phyloP scores from a whole-genome alignment of 2,797 vertebrate species.

The Chelidonichthys spinosus region DNA sequence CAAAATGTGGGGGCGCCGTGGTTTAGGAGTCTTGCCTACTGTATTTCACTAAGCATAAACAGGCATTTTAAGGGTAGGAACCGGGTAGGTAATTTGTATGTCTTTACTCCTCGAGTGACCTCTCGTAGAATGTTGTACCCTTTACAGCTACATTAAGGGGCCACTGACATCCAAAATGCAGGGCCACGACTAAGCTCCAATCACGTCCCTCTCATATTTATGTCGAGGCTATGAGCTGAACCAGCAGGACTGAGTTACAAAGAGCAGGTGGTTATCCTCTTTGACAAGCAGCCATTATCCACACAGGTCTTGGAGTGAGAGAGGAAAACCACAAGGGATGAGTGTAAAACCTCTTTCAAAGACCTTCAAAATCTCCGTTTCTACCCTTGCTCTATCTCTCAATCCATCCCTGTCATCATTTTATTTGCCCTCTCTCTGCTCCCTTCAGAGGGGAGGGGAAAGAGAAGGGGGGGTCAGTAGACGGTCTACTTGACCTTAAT shows the following conservation, averaged over 20 bases:
- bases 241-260: conserved; percentile 63
- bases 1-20: conserved; percentile 12
- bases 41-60: conserved; percentile 1
- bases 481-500: conserved; percentile 87
- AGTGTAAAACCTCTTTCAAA: conserved; percentile 83
- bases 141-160: conserved; percentile 41
- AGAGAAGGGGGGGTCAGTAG: conserved; percentile 46
- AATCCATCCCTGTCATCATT: conserved; percentile 73
- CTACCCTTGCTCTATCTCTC: conserved; percentile 60
- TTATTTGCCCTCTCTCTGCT: conserved; percentile 66
- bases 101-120: conserved; percentile 16
- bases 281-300: conserved; percentile 82
- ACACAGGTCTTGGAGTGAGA: conserved; percentile 70
- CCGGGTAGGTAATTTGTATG: neutral
- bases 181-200: conserved; percentile 46
- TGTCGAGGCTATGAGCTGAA: conserved; percentile 60
- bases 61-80: neutral
- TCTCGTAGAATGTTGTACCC: conserved; percentile 22
- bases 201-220: conserved; percentile 59
- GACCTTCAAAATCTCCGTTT: conserved; percentile 80
- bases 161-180: conserved; percentile 45
- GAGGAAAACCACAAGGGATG: conserved; percentile 77
- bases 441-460: conserved; percentile 63
- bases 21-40: conserved; percentile 3
- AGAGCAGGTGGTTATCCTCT: conserved; percentile 78